Percentiles rank a stretch among this genome's conserved stretches.
Conservation (phyloP, 2,797 vertebrate species). For the Sternotherus odoratus region DNA sequence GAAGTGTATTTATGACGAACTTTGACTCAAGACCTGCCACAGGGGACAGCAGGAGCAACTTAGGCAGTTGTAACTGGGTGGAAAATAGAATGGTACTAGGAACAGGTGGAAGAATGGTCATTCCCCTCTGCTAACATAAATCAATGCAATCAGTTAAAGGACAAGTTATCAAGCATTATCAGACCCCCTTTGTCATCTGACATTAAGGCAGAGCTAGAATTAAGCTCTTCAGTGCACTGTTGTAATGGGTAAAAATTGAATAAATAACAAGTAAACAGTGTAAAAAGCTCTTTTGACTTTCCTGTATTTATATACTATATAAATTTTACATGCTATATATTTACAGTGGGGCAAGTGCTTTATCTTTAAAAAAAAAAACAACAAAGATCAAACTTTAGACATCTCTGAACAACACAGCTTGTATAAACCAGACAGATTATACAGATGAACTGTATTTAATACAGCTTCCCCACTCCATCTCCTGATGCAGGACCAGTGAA, state of each 20-base stretch:
- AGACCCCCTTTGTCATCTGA: background rate
- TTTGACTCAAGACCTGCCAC: background rate
- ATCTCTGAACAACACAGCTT: slow-evolving; percentile 88
- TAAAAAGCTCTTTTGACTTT: slow-evolving; percentile 75
- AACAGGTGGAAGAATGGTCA: background rate
- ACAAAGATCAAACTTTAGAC: slow-evolving; percentile 86
- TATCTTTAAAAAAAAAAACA: slow-evolving; percentile 86
- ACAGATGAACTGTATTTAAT: slow-evolving; percentile 88
- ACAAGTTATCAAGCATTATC: too few species aligned
- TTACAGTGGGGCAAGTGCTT: slow-evolving; percentile 91
- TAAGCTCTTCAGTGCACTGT: background rate
- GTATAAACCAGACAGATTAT: slow-evolving; percentile 88
- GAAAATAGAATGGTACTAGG: background rate
- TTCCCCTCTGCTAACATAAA: too few species aligned
- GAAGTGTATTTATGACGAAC: background rate
- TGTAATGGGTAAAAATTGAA: slow-evolving; percentile 4
- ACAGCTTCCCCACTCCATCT: slow-evolving; percentile 88
- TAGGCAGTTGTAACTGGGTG: background rate
- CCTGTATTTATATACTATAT: slow-evolving; percentile 92
- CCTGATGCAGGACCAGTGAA: slow-evolving; percentile 99
- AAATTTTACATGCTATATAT: slow-evolving; percentile 97
- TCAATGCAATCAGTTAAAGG: too few species aligned
- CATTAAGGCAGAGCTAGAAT: background rate
- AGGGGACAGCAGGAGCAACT: background rate
- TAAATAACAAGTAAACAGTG: slow-evolving; percentile 64